Evolutionary conservation across 1,140 invertebrate genomes (phyloP), one percentile per base, ranked within the genome.

Genomic region (Leucophenga varia): DNA sequence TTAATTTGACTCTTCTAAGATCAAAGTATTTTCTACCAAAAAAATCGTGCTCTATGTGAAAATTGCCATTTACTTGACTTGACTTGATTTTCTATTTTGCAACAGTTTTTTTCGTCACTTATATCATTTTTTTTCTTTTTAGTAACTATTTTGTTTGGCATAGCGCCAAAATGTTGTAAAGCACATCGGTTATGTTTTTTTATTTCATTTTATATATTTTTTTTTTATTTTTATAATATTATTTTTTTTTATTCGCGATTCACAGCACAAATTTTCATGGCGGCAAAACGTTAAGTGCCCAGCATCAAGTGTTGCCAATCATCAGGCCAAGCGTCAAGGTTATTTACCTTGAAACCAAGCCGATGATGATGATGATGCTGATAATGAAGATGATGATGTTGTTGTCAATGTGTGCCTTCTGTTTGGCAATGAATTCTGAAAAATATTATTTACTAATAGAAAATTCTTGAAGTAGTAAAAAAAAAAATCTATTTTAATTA

Each of bases 111-210:
- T n/a, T n/a, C n/a, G n/a, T n/a, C n/a, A n/a, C n/a, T n/a, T n/a
- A n/a, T n/a, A n/a, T n/a, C n/a, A n/a, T n/a, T n/a, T n/a, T n/a
- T n/a, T n/a, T n/a, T n/a, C n/a, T n/a, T 38, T 43, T 21, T 31
- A n/a, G 21, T 31, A 57, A 43, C 55, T 52, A 49, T 34, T 55
- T 52, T 31, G 42, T 25, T 43, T 56, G 58, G 57, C 58, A 47
- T 45, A 16, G 21, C 45, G 57, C 58, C 58, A 60, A 43, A 17
- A 25, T 25, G 22, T 25, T 25, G 22, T 25, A 5, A n/a, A n/a
- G n/a, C n/a, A n/a, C n/a, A n/a, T n/a, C n/a, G n/a, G n/a, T n/a
- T n/a, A n/a, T n/a, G n/a, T n/a, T n/a, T 47, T 55, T n/a, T 14
- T 8, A 35, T 20, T 41, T n/a, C 16, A 21, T 28, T 38, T n/a